phyloP scores from a whole-genome alignment of 2,113 vertebrate species.

The Okapia johnstoni region DNA sequence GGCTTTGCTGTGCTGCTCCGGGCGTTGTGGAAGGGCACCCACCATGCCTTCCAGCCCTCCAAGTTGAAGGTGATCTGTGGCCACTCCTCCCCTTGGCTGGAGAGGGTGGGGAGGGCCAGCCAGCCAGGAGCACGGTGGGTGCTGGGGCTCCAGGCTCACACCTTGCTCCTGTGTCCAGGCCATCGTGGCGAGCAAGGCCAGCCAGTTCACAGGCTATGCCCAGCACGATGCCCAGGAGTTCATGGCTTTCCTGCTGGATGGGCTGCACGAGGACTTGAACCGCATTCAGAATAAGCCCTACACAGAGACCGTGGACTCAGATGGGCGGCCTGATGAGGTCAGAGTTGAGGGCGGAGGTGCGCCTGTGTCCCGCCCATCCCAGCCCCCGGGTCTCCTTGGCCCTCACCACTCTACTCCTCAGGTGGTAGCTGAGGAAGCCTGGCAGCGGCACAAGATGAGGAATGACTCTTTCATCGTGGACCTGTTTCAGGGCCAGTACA shows the following conservation, averaged over 20 bases:
- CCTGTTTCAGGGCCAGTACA: constrained; percentile 99
- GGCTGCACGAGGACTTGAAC: constrained; percentile 98
- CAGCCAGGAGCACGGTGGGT: background rate
- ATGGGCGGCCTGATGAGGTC: constrained; percentile 96
- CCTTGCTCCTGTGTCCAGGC: constrained; percentile 80
- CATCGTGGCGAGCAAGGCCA: constrained; percentile 97
- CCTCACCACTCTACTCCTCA: constrained; percentile 68
- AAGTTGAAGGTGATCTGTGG: constrained; percentile 90
- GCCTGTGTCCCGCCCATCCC: too few relatives aligned
- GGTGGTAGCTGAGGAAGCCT: constrained; percentile 98
- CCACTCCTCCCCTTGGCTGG: fast-evolving
- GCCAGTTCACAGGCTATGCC: constrained; percentile 98
- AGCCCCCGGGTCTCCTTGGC: fast-evolving
- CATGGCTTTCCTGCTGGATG: constrained; percentile 97
- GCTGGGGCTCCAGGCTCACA: background rate
- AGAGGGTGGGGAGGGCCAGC: background rate
- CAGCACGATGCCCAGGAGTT: constrained; percentile 99
- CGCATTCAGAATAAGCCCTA: constrained; percentile 98
- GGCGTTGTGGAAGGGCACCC: constrained; percentile 96
- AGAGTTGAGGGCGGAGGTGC: background rate
- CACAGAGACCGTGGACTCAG: constrained; percentile 95
- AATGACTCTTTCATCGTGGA: constrained; percentile 99
- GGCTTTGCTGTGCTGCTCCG: constrained; percentile 95
- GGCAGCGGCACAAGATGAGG: constrained; percentile 98
- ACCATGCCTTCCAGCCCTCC: constrained; percentile 97